These are phyloP conservation scores for Heterocephalus glaber DNA, from an alignment of 2,113 vertebrate species.

Conservation along the genomic window DNA sequence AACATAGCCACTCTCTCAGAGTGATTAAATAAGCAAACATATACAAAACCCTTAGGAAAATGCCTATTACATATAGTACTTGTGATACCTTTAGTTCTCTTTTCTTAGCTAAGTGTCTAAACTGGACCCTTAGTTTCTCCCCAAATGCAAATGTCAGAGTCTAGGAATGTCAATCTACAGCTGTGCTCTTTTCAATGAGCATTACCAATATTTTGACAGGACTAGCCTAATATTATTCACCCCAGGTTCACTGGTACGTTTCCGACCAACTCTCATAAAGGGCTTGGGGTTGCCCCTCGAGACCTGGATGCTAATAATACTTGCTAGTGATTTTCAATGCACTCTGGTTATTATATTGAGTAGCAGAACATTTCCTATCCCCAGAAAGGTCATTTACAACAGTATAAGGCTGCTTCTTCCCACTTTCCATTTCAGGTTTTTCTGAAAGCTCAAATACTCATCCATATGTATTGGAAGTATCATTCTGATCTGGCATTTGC, in stretches of 20 bases:
- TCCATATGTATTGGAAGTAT: conserved; percentile 77
- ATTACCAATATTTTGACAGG: conserved; percentile 63
- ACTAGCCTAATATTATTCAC: conserved; percentile 21
- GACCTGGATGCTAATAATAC: conserved; percentile 50
- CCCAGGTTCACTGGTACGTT: conserved; percentile 35
- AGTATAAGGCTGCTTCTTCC: conserved; percentile 46
- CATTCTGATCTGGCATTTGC: conserved; percentile 78
- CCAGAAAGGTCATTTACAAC: conserved; percentile 65
- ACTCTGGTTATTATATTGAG: conserved; percentile 71
- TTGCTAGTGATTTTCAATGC: conserved; percentile 68
- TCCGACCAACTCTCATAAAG: conserved; percentile 43
- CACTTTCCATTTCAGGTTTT: conserved; percentile 67
- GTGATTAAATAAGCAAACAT: neutral
- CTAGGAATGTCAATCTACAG: neutral
- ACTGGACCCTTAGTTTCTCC: conserved; percentile 28
- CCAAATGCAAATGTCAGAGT: conserved; percentile 47
- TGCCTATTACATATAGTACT: neutral
- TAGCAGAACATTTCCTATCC: conserved; percentile 57
- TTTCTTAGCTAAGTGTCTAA: neutral
- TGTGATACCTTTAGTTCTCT: neutral
- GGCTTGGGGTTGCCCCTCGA: neutral
- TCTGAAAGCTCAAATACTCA: conserved; percentile 69
- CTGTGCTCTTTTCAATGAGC: conserved; percentile 44
- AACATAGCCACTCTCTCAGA: neutral
- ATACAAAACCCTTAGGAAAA: neutral